Conservation (phyloP, 2,797 vertebrate genomes). For the Coregonus suidteri region DNA sequence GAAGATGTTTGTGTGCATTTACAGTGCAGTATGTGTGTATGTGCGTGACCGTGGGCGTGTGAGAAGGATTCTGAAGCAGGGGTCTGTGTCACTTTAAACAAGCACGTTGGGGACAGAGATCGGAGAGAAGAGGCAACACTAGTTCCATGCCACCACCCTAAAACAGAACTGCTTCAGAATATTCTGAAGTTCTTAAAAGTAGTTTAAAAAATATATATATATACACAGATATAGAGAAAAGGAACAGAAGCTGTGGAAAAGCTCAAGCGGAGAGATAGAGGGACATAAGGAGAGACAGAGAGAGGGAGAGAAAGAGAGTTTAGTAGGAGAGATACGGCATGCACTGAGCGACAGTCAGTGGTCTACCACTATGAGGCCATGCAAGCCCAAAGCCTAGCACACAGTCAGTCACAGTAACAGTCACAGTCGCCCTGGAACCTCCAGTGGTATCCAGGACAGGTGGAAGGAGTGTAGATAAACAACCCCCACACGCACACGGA, state of each 20-base stretch:
- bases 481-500: constrained; percentile 44
- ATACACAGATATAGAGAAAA: constrained; percentile 76
- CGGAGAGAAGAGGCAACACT: constrained; percentile 95
- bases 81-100: constrained; percentile 86
- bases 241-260: constrained; percentile 89
- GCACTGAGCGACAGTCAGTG: constrained; percentile 66
- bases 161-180: constrained; percentile 99
- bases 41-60: constrained; percentile 33
- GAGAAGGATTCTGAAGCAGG: constrained; percentile 92
- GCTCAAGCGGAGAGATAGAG: constrained; percentile 76
- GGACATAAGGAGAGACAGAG: constrained; percentile 47
- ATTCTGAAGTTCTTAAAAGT: constrained; percentile 89
- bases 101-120: constrained; percentile 89
- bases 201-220: no score
- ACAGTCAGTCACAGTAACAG: constrained; percentile 63
- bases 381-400: constrained; percentile 86
- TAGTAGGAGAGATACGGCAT: constrained; percentile 71
- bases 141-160: constrained; percentile 99
- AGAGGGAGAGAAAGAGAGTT: constrained; percentile 47
- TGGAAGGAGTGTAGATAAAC: constrained; percentile 42
- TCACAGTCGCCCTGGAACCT: constrained; percentile 26
- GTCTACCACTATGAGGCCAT: constrained; percentile 81
- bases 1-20: background rate
- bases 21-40: background rate
- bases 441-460: constrained; percentile 62